Evolutionary conservation across 1,140 invertebrate species (phyloP).

Genomic region (Eubasilissa regina): DNA sequence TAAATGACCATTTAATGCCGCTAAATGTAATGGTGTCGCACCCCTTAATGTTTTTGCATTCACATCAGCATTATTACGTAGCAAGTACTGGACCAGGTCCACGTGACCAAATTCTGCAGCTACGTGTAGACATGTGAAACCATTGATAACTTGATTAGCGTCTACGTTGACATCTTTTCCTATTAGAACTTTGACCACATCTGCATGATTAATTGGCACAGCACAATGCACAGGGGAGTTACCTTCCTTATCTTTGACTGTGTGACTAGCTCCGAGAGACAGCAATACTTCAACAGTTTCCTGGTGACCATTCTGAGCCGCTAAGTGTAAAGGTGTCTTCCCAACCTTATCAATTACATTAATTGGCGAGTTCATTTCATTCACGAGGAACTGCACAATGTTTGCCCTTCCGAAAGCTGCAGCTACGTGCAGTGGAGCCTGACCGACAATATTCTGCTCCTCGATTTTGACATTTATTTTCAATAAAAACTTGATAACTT

Average conservation of each 20-base stretch:
- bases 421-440: background rate
- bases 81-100: background rate
- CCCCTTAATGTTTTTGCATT: background rate
- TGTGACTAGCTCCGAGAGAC: background rate
- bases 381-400: background rate
- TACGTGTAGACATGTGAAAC: background rate
- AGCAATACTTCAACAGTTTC: background rate
- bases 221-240: background rate
- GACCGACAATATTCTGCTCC: background rate
- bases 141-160: background rate
- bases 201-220: background rate
- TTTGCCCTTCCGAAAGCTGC: background rate
- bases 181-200: background rate
- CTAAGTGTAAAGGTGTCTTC: constrained; percentile 7
- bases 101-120: background rate
- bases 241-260: background rate
- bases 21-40: background rate
- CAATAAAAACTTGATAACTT: background rate
- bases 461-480: background rate
- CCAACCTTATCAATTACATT: background rate
- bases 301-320: background rate
- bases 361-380: background rate
- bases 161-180: background rate
- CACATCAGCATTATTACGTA: background rate
- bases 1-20: constrained; percentile 17